Evolutionary conservation across 2,888 invertebrate genomes (phyloP).

Genomic region (Cerceris rybyensis): DNA sequence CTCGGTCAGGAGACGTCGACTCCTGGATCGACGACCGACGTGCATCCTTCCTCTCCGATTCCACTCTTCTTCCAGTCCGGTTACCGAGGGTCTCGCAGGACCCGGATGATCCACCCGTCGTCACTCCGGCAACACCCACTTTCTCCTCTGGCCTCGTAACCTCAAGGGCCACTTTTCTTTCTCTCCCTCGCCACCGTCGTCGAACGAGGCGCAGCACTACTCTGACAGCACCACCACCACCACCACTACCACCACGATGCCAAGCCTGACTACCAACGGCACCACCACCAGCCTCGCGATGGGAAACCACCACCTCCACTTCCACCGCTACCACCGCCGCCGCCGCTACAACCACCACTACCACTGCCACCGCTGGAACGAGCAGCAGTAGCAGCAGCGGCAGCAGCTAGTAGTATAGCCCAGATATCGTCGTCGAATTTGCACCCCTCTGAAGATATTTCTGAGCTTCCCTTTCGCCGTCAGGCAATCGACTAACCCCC

Average conservation of each 20-base stretch:
- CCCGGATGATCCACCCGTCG: constrained; percentile 47
- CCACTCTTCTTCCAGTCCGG: constrained; percentile 21
- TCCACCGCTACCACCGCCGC: constrained; percentile 40
- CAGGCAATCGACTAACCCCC: neutral
- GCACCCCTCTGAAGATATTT: constrained; percentile 23
- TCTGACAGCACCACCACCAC: constrained; percentile 54
- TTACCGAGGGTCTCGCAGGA: constrained; percentile 36
- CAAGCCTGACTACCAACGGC: constrained; percentile 34
- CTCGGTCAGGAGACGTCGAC: constrained; percentile 47
- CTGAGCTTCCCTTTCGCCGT: constrained; percentile 20
- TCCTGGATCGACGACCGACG: constrained; percentile 48
- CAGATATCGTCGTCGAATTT: constrained; percentile 30
- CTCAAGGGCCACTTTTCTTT: constrained; percentile 65
- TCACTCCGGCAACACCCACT: constrained; percentile 71
- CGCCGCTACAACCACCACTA: constrained; percentile 26
- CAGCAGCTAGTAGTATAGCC: constrained; percentile 25
- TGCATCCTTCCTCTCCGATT: constrained; percentile 51
- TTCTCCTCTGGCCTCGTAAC: constrained; percentile 71
- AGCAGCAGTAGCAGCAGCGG: constrained; percentile 40
- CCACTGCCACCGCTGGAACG: constrained; percentile 21
- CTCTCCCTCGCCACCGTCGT: constrained; percentile 55
- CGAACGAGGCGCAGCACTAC: constrained; percentile 60
- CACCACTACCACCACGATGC: constrained; percentile 36
- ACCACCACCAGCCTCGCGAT: constrained; percentile 38
- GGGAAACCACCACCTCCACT: constrained; percentile 41